Base-by-base conservation (phyloP, 2,888 invertebrate species). In the Muschampia plurimacula region DNA sequence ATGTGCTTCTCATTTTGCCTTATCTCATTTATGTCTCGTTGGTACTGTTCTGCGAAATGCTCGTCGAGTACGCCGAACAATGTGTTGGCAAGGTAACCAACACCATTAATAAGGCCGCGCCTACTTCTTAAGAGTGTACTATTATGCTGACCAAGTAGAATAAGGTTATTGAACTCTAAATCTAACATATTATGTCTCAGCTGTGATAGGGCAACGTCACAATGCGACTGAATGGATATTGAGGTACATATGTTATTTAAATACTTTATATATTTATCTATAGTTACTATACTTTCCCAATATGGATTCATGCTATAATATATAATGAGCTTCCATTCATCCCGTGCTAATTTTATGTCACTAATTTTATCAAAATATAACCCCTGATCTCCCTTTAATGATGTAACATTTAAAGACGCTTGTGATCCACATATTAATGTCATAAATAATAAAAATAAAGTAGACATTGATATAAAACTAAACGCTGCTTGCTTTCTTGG, bases 11-110 rank as follows among this genome's bases (percentile, higher is more conserved):
- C 5, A 6, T 41, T 41, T 41, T 41, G 41, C 41, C 41, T 41
- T 41, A 41, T 41, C 41, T 41, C 8, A 41, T 41, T 5, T 41
- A 49, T 49, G n/a, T 49, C 49, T 13, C n/a, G 49, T 49, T 49
- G 12, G n/a, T 49, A 49, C 49, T 49, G 49, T 49, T n/a, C 49
- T 49, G 49, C 49, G 49, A 49, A 49, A 49, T n/a, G 49, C 49
- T 49, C 49, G 13, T 49, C 49, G 2, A 49, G 49, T 49, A 49
- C n/a, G 2, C 49, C n/a, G n/a, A 49, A 49, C 13, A n/a, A n/a
- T 2, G 4, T 49, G 5, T 49, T 49, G 2, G 49, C 49, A n/a
- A 49, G 49, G n/a, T 49, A 49, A 10, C 49, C 49, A 1, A 49
- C 49, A 13, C 49, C 49, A 10, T 12, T 49, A 12, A 49, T 49